These are phyloP conservation scores for Helicoverpa armigera DNA, from an alignment of 1,140 invertebrate genomes.

Conservation along the genomic window DNA sequence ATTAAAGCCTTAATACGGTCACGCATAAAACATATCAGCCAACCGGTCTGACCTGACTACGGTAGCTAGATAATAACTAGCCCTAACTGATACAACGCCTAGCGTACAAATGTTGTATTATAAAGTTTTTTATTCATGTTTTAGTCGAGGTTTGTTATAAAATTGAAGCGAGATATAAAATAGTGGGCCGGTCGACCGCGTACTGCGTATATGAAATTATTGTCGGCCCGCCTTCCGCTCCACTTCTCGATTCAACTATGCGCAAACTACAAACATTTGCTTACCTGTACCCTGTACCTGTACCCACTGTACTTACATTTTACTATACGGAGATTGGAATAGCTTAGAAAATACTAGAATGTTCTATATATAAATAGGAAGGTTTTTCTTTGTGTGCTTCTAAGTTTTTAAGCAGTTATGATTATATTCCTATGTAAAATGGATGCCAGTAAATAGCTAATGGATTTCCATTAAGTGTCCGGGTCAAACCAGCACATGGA, in stretches of 20 bases:
- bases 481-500: too few species aligned
- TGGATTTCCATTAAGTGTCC: too few species aligned
- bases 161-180: constrained; percentile 44
- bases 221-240: constrained; percentile 33
- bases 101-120: constrained; percentile 18
- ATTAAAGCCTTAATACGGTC: constrained; percentile 8
- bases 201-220: constrained; percentile 46
- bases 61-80: constrained; percentile 26
- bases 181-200: constrained; percentile 1
- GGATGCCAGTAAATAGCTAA: too few species aligned
- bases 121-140: constrained; percentile 35
- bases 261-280: constrained; percentile 13
- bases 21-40: not conserved
- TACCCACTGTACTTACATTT: not conserved
- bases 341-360: too few species aligned
- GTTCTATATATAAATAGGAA: too few species aligned
- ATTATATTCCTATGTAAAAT: too few species aligned
- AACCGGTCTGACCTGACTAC: not conserved
- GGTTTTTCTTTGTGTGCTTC: too few species aligned
- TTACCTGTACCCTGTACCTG: constrained; percentile 1
- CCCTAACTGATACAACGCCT: constrained; percentile 25
- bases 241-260: constrained; percentile 37
- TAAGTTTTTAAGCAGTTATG: too few species aligned
- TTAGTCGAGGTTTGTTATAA: constrained; percentile 26
- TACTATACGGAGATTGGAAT: not conserved